These are phyloP conservation scores for Sorex maritimensis DNA, from an alignment of 2,797 vertebrate genomes.

Conservation along the genomic window DNA sequence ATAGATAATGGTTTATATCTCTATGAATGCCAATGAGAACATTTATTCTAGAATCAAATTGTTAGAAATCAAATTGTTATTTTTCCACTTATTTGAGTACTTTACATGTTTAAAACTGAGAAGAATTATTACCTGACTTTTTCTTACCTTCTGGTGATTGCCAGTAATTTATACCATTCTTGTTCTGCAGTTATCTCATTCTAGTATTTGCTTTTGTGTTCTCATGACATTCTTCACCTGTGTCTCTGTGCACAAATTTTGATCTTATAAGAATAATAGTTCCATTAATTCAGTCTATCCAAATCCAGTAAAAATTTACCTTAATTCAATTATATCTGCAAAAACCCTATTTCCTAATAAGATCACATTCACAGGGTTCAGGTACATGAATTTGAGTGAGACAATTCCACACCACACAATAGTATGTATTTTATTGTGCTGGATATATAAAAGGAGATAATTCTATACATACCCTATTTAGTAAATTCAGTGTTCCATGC, in stretches of 20 bases:
- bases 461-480: not conserved
- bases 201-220: not conserved
- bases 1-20: not conserved
- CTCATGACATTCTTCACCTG: not conserved
- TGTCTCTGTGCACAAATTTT: not conserved
- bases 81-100: not conserved
- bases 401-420: not conserved
- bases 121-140: not conserved
- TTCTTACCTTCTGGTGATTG: not conserved
- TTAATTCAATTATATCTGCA: not conserved
- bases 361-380: not conserved
- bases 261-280: not conserved
- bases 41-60: not conserved
- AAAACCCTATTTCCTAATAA: not conserved
- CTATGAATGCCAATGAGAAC: no score
- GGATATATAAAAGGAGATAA: not conserved
- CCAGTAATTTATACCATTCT: not conserved
- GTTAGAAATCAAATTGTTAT: constrained; percentile 4
- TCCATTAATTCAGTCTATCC: not conserved
- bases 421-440: not conserved
- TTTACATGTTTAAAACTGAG: not conserved
- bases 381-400: not conserved
- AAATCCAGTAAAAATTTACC: not conserved
- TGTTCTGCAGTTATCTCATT: not conserved
- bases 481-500: not conserved